phyloP scores from a whole-genome alignment of 2,113 vertebrate genomes.

The Lontra canadensis region DNA sequence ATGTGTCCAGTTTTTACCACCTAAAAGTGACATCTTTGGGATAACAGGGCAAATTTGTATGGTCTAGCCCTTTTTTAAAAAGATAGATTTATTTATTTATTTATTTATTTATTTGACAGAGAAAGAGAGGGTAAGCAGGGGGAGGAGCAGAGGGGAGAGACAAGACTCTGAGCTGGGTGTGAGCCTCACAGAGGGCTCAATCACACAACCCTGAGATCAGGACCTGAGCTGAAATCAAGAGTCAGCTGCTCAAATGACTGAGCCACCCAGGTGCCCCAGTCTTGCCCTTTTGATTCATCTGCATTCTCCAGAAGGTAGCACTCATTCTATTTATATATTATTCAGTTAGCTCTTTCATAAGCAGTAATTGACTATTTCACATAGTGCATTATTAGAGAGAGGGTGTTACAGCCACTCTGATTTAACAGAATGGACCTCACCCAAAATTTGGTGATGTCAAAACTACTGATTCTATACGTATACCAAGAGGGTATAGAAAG shows the following conservation, averaged over 20 bases:
- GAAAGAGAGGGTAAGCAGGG: background rate
- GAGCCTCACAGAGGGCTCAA: background rate
- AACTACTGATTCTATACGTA: background rate
- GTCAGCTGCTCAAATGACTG: background rate
- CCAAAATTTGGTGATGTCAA: background rate
- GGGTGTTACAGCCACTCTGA: background rate
- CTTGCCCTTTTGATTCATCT: background rate
- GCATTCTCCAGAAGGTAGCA: background rate
- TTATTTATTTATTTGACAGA: background rate
- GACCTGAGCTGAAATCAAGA: background rate
- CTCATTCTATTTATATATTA: background rate
- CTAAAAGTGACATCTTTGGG: background rate
- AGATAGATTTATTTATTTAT: background rate
- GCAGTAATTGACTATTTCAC: background rate
- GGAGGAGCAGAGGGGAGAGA: background rate
- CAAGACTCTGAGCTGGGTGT: background rate
- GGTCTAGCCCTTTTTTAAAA: background rate
- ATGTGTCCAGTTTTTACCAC: background rate
- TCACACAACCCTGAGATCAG: background rate
- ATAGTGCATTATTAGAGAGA: background rate
- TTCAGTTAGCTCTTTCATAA: background rate
- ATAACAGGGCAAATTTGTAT: background rate
- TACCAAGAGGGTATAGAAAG: background rate
- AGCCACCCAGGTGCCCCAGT: background rate
- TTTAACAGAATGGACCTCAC: background rate